A percentile compares a stretch with the other conserved stretches of the same genome.
Evolutionary conservation across 2,113 vertebrate species (phyloP).

Genomic region (Indicator maculatus): DNA sequence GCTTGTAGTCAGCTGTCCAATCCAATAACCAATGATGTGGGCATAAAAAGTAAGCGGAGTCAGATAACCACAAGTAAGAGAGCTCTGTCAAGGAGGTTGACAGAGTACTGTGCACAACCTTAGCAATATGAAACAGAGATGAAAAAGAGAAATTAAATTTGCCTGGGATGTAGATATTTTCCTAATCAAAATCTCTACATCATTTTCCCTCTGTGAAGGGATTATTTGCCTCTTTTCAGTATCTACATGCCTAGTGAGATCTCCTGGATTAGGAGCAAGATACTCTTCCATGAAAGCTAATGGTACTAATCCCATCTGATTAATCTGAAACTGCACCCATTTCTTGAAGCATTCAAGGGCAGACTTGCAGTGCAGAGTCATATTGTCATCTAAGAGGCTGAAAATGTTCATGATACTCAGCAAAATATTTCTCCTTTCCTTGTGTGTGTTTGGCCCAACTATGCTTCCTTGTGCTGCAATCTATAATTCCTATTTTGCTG

Average conservation of each 20-base stretch:
- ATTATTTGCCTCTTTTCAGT: not conserved
- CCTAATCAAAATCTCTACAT: not conserved
- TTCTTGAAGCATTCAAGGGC: not conserved
- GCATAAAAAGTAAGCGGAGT: constrained; percentile 45
- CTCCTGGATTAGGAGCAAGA: not conserved
- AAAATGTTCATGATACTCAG: not conserved
- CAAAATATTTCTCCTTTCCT: not conserved
- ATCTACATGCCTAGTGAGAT: not conserved
- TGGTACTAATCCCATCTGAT: not conserved
- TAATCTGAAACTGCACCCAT: not conserved
- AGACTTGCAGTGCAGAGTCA: not conserved
- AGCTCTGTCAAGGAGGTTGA: not conserved
- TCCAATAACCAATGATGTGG: not conserved
- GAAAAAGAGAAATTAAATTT: not conserved
- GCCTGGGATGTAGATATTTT: not conserved
- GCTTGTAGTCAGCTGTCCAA: constrained; percentile 41
- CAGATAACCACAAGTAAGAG: constrained; percentile 13
- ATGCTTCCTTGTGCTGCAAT: not conserved
- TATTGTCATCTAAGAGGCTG: not conserved
- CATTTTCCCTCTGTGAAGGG: not conserved
- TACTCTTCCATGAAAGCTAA: not conserved
- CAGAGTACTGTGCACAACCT: not conserved
- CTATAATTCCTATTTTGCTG: not conserved
- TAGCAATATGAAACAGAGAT: not conserved
- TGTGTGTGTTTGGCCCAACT: not conserved